These are phyloP conservation scores for Ctena decussata DNA, from an alignment of 2,888 invertebrate genomes.

Conservation along the genomic window DNA sequence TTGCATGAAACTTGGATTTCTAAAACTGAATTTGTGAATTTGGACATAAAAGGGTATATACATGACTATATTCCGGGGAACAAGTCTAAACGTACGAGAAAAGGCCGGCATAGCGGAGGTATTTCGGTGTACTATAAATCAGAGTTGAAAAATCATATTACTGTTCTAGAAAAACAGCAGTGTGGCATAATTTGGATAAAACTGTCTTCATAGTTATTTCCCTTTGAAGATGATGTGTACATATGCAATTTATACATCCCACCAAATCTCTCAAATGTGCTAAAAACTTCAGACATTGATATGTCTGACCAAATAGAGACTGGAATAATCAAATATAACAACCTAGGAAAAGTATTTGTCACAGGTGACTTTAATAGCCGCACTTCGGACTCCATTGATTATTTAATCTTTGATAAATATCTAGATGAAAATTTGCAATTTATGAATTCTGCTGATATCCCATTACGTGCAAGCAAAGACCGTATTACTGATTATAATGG, in stretches of 20 bases:
- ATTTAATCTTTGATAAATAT: not conserved
- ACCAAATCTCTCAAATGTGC: not conserved
- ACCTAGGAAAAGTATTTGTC: not conserved
- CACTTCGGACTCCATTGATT: not conserved
- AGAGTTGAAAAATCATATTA: not conserved
- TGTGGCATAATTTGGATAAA: not conserved
- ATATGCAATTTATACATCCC: not conserved
- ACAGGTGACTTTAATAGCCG: slow-evolving; percentile 12
- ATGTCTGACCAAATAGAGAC: not conserved
- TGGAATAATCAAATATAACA: not conserved
- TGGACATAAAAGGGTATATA: not conserved
- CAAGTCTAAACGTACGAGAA: not conserved
- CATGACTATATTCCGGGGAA: not conserved
- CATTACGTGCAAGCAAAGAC: not conserved
- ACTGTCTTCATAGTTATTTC: not conserved
- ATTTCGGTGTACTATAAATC: not conserved
- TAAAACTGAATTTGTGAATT: not conserved
- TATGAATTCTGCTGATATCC: not conserved
- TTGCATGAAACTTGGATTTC: not conserved
- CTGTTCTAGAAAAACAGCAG: not conserved
- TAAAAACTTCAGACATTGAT: too few relatives aligned
- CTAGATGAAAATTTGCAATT: not conserved
- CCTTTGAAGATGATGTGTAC: not conserved
- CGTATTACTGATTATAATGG: not conserved
- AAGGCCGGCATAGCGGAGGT: not conserved